Conservation (phyloP, 2,797 vertebrate species). For the Betta splendens region DNA sequence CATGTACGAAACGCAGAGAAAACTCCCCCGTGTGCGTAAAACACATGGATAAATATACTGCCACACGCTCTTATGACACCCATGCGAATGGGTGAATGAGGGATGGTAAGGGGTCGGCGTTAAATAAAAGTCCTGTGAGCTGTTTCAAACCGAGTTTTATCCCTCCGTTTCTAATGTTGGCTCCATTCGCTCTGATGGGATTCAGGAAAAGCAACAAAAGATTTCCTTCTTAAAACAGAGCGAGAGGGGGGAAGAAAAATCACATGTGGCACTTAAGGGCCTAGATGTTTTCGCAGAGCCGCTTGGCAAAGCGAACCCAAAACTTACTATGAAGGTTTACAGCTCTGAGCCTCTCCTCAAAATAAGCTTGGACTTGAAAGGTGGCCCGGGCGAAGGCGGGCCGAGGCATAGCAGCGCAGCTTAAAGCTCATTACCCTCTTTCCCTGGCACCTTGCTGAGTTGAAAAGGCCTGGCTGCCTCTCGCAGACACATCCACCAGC, state of each 20-base stretch:
- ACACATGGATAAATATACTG: conserved; percentile 70
- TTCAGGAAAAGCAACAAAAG: conserved; percentile 63
- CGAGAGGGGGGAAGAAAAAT: conserved; percentile 30
- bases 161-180: conserved; percentile 51
- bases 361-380: conserved; percentile 76
- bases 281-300: conserved; percentile 50
- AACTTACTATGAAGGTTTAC: conserved; percentile 56
- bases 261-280: conserved; percentile 39
- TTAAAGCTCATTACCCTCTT: conserved; percentile 87
- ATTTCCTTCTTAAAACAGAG: conserved; percentile 68
- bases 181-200: conserved; percentile 56
- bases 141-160: conserved; percentile 63
- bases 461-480: conserved; percentile 82
- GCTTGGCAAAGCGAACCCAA: conserved; percentile 54
- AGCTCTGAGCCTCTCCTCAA: conserved; percentile 60
- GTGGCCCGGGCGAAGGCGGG: conserved; percentile 63
- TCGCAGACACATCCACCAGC: conserved; percentile 80
- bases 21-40: conserved; percentile 50
- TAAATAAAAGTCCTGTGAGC: conserved; percentile 60
- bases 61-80: conserved; percentile 69
- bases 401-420: conserved; percentile 78
- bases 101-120: conserved; percentile 49
- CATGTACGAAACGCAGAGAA: conserved; percentile 35
- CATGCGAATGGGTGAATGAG: conserved; percentile 67
- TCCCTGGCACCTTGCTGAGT: conserved; percentile 83